Conservation (phyloP, 2,888 invertebrate genomes). For the Drosophila vallismaia region DNA sequence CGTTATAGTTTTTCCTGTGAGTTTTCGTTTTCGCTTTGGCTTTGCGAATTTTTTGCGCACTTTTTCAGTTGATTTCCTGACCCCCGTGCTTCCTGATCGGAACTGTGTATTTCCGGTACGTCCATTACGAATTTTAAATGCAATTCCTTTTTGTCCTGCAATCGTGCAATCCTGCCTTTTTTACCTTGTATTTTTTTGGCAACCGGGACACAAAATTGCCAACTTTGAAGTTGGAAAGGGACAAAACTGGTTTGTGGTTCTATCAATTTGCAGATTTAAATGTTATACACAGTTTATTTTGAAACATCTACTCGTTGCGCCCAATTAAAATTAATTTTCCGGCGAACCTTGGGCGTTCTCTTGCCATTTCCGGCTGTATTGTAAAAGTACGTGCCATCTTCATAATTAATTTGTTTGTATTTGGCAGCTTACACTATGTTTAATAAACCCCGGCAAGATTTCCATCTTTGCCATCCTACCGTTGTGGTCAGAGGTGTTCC, state of each 20-base stretch:
- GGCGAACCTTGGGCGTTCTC: background rate
- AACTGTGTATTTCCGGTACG: slow-evolving; percentile 74
- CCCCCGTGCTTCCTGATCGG: slow-evolving; percentile 72
- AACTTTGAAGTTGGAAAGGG: slow-evolving; percentile 13
- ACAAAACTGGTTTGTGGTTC: background rate
- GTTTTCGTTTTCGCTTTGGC: slow-evolving; percentile 40
- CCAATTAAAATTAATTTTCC: background rate
- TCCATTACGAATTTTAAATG: slow-evolving; percentile 73
- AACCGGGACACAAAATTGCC: slow-evolving; percentile 7
- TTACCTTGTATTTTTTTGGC: slow-evolving; percentile 35
- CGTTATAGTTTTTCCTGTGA: slow-evolving; percentile 5
- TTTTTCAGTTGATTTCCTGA: slow-evolving; percentile 77
- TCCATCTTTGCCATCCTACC: slow-evolving; percentile 32
- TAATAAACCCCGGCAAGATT: slow-evolving; percentile 34
- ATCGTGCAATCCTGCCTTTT: slow-evolving; percentile 9
- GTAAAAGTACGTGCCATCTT: background rate
- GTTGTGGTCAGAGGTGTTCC: slow-evolving; percentile 52
- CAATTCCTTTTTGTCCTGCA: slow-evolving; percentile 50
- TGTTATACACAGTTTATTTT: background rate
- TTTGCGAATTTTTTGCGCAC: slow-evolving; percentile 54
- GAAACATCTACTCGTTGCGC: background rate
- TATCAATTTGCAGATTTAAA: background rate
- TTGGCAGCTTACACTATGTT: slow-evolving; percentile 32
- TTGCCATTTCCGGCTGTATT: background rate
- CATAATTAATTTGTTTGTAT: slow-evolving; percentile 53